A percentile compares a stretch with the other conserved stretches of the same genome.
phyloP scores from a whole-genome alignment of 2,888 invertebrate species.

The Apodemia mormo region DNA sequence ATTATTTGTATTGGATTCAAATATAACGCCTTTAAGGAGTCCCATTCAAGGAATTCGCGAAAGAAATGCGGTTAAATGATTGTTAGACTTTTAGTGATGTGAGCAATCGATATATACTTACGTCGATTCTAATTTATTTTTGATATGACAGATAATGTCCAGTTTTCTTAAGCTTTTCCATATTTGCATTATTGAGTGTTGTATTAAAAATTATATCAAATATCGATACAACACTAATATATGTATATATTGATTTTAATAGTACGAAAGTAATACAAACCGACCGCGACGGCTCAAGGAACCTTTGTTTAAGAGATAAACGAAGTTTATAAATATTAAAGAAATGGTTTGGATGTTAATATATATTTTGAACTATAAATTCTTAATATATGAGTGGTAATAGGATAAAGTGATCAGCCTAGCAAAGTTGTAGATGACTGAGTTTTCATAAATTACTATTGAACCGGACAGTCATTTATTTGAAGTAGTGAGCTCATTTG shows the following conservation, averaged over 20 bases:
- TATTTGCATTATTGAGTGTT: slow-evolving; percentile 35
- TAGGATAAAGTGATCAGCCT: too few relatives aligned
- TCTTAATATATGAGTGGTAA: too few relatives aligned
- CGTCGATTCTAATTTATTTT: background rate
- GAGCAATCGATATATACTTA: slow-evolving; percentile 20
- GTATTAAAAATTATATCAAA: background rate
- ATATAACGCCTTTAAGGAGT: slow-evolving; percentile 63
- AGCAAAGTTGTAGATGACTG: too few relatives aligned
- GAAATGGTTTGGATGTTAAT: too few relatives aligned
- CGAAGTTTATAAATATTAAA: too few relatives aligned
- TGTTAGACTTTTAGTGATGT: slow-evolving; percentile 51
- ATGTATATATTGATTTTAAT: background rate
- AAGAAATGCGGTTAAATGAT: slow-evolving; percentile 68
- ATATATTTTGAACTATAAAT: too few relatives aligned
- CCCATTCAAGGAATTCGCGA: slow-evolving; percentile 66
- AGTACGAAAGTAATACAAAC: too few relatives aligned
- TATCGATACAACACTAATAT: background rate
- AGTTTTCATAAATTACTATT: background rate
- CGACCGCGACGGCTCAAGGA: too few relatives aligned
- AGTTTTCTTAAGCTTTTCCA: slow-evolving; percentile 13
- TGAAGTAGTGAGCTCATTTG: too few relatives aligned
- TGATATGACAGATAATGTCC: background rate
- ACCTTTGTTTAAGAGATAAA: too few relatives aligned
- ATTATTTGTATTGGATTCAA: slow-evolving; percentile 68
- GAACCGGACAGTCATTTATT: too few relatives aligned